Evolutionary conservation across 2,888 invertebrate species (phyloP).

Genomic region (Lissonota sp.): DNA sequence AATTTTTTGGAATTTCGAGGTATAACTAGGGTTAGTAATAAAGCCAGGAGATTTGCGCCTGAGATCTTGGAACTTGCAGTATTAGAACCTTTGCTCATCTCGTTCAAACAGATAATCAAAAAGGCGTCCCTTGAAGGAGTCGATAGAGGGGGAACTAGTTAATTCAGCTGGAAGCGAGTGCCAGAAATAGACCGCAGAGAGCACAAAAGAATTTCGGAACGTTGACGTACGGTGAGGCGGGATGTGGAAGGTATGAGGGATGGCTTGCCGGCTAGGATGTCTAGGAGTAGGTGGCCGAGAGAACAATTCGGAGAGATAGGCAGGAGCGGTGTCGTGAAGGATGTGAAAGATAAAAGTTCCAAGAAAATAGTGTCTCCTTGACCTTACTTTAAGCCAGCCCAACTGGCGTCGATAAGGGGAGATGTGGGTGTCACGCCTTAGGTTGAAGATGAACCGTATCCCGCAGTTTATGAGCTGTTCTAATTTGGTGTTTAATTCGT

Average conservation of each 20-base stretch:
- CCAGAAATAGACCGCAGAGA: background rate
- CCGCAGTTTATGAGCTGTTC: background rate
- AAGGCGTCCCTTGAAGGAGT: too few species aligned
- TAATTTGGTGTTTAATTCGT: background rate
- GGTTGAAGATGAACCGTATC: conserved; percentile 7
- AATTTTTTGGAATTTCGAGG: too few species aligned
- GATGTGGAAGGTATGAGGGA: background rate
- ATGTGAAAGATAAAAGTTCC: background rate
- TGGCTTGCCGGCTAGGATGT: background rate
- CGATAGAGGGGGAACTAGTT: too few species aligned
- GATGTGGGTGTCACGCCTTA: background rate
- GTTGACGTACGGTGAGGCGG: background rate
- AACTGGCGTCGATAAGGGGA: background rate
- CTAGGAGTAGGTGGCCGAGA: background rate
- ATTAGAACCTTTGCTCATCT: too few species aligned
- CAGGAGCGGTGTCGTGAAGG: background rate
- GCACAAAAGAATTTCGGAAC: background rate
- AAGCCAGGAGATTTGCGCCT: too few species aligned
- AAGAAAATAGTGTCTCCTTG: background rate
- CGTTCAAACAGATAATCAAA: too few species aligned
- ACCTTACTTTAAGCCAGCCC: background rate
- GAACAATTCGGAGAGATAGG: background rate
- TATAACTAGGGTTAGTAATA: too few species aligned
- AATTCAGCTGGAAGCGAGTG: background rate
- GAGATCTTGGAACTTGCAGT: too few species aligned